Conservation (phyloP, 2,113 vertebrate species). For the Falcunculus frontatus region DNA sequence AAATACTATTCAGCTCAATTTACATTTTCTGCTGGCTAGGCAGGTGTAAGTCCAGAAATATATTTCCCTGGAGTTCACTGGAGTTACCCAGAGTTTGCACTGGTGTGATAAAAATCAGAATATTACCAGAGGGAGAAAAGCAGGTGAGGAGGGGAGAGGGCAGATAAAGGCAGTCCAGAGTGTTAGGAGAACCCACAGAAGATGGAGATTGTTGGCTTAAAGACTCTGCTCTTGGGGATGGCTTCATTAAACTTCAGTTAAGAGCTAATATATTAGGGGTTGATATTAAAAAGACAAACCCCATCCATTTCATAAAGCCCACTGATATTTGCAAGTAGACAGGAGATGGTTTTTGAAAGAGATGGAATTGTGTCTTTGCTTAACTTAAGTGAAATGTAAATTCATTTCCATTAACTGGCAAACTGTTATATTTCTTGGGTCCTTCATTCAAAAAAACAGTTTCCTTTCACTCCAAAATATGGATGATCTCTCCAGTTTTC, state of each 20-base stretch:
- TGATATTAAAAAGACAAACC: neutral
- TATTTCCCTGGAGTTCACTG: constrained; percentile 10
- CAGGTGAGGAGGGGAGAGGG: neutral
- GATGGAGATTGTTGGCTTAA: neutral
- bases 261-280: neutral
- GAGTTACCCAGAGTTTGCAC: neutral
- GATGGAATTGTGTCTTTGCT: neutral
- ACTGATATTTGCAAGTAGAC: neutral
- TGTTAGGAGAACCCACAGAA: neutral
- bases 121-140: neutral
- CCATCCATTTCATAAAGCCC: neutral
- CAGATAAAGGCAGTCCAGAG: neutral
- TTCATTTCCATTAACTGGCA: neutral
- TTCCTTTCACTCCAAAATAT: neutral
- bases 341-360: neutral
- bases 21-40: neutral
- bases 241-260: constrained; percentile 2
- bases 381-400: neutral
- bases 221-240: neutral
- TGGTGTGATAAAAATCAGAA: neutral
- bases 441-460: neutral
- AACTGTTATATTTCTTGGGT: neutral
- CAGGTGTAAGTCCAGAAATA: neutral
- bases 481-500: neutral
- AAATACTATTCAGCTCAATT: neutral